Base-by-base conservation (phyloP, 2,888 invertebrate genomes). In the Digitonthophagus gazella region DNA sequence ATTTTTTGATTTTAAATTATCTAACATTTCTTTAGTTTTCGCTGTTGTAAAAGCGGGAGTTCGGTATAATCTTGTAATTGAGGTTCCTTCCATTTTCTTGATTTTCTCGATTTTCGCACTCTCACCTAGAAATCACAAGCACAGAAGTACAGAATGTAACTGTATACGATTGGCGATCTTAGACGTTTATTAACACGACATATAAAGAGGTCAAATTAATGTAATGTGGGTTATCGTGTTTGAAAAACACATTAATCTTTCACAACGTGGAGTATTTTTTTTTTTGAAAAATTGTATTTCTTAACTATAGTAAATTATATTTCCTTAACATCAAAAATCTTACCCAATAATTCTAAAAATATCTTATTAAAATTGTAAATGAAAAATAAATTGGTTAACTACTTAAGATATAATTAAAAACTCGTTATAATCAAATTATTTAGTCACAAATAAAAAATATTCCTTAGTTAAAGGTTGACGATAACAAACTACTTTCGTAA, bases 11-110 rank as follows among this genome's bases (percentile, higher is more conserved):
- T 86, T 85, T 70, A 91, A 80, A 76, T 87, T 88, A 44, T 81
- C 80, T 55, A 90, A 79, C 70, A 89, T 84, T 78, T 88, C 88
- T 69, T 83, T 82, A 63, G 86, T 86, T 81, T 87, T 89, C 72
- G 88, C 86, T 70, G 82, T 81, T 78, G 88, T 88, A 78, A 85
- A 88, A 65, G 86, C 89, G 69, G 89, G 88, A 69, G 83, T 84
- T 69, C 87, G 85, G 79, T 88, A 91, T 79, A 89, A 89, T 77
- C 87, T 85, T 74, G 85, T 86, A 87, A 88, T 64, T 15, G 71
- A 71, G 15, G 72, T 69, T 67, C 15, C 28, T 54, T 66, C 65
- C 11, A 44, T 22, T 14, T 15, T 20, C 66, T 64, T 68, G n/a
- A n/a, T n/a, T n/a, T n/a, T n/a, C 55, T 65, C n/a, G n/a, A n/a